Evolutionary conservation across 2,797 vertebrate species (phyloP), one percentile per base, ranked within the genome.

Genomic region (Heterohyrax brucei): DNA sequence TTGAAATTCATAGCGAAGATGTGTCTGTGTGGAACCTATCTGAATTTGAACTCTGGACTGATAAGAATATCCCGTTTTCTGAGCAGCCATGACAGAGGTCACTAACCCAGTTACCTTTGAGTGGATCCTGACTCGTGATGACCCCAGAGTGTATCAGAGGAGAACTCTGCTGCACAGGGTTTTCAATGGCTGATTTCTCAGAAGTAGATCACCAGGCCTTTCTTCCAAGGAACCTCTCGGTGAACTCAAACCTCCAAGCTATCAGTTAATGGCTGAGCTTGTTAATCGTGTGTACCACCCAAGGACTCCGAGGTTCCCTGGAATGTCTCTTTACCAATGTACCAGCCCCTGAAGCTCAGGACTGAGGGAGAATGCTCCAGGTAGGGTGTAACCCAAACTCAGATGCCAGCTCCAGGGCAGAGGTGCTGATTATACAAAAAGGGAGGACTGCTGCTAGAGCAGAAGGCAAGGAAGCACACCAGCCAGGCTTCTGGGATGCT

Each of bases 351-450:
- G 22, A 59, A 8, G 28, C 28, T 14, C 46, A 5, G 53, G 59
- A 10, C 5, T 19, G 2, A 0, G 3, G 24, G 68, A 56, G 14
- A 14, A 28, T 3, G 26, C 53, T 44, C 73, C 30, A 82, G 19
- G 0, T 1, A 16, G 28, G 10, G 16, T 13, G 0, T 9, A 30
- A 30, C 53, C 39, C 7, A 2, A 19, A 59, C 30, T 12, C 14
- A 0, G 46, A 0, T 5, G 24, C 28, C 75, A 48, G 39, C 26
- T 22, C 73, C 18, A 6, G 33, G 64, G 7, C 5, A 26, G 61
- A 0, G 16, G 18, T 81, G 12, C 46, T 24, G 1, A 19, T 66
- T 7, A 0, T 3, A 39, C 81, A 53, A 21, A 53, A 61, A 33
- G 22, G 72, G 19, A 2, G 19, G 22, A 1, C 39, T 39, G 81